Evolutionary conservation across 2,888 invertebrate genomes (phyloP).

Genomic region (Periphyllus acericola): DNA sequence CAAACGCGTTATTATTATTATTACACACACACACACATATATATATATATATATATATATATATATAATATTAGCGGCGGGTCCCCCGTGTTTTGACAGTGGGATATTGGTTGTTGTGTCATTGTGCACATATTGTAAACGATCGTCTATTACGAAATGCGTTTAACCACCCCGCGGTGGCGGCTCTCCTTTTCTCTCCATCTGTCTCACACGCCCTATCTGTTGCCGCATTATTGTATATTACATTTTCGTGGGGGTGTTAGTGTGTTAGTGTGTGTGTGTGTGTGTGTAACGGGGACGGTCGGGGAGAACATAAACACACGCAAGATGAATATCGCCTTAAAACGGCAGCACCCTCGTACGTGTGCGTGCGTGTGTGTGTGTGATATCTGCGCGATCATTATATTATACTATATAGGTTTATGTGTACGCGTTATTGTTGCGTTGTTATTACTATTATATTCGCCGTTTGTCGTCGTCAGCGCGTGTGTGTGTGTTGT

Average conservation of each 20-base stretch:
- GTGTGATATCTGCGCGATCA: constrained; percentile 32
- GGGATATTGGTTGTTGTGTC: constrained; percentile 42
- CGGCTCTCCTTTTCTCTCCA: not conserved
- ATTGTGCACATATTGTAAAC: constrained; percentile 37
- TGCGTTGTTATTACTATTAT: constrained; percentile 28
- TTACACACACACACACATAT: not conserved
- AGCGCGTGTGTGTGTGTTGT: not conserved
- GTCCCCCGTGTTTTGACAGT: constrained; percentile 43
- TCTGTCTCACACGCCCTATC: not conserved
- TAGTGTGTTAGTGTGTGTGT: no score
- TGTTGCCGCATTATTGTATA: not conserved
- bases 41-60: not conserved
- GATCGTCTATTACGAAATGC: constrained; percentile 42
- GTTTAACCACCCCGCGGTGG: constrained; percentile 22
- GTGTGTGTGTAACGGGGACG: not conserved
- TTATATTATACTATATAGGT: no score
- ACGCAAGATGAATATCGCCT: constrained; percentile 18
- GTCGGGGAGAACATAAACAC: not conserved
- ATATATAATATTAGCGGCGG: not conserved
- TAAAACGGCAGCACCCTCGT: constrained; percentile 32
- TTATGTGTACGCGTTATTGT: not conserved
- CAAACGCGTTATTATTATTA: not conserved
- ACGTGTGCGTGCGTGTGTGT: constrained; percentile 6
- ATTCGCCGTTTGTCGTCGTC: constrained; percentile 41
- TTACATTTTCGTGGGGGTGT: constrained; percentile 11